Evolutionary conservation across 1,140 invertebrate species (phyloP).

Genomic region (Drosophila biarmipes): DNA sequence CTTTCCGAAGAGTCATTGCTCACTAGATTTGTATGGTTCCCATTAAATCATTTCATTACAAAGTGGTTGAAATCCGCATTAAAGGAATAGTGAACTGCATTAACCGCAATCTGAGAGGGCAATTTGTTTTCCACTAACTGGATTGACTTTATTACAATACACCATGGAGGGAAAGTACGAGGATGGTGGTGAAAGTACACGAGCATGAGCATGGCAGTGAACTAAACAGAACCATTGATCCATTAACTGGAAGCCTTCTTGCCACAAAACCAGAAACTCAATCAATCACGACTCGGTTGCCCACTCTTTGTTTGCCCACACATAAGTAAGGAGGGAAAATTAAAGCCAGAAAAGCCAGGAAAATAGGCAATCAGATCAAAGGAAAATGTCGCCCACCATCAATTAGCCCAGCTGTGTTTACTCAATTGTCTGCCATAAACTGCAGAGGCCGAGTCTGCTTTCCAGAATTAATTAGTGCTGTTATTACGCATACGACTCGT

Average conservation of each 20-base stretch:
- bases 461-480: constrained; percentile 31
- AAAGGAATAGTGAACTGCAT: constrained; percentile 1
- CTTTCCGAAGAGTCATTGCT: not conserved
- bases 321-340: constrained; percentile 2
- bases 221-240: constrained; percentile 41
- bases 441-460: constrained; percentile 10
- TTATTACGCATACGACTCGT: constrained; percentile 15
- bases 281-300: constrained; percentile 54
- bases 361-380: constrained; percentile 10
- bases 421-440: constrained; percentile 41
- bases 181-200: constrained; percentile 11
- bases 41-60: not conserved
- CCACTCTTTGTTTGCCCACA: constrained; percentile 34
- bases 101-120: not conserved
- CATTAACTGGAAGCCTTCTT: constrained; percentile 40
- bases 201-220: constrained; percentile 26
- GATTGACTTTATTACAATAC: constrained; percentile 32
- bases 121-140: constrained; percentile 27
- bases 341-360: constrained; percentile 4
- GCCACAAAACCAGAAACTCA: constrained; percentile 46
- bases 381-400: constrained; percentile 41
- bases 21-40: not conserved
- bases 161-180: not conserved
- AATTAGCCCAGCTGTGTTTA: constrained; percentile 41
- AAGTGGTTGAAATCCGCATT: not conserved